These are phyloP conservation scores for Martes martes DNA, from an alignment of 2,113 vertebrate species.

Conservation along the genomic window DNA sequence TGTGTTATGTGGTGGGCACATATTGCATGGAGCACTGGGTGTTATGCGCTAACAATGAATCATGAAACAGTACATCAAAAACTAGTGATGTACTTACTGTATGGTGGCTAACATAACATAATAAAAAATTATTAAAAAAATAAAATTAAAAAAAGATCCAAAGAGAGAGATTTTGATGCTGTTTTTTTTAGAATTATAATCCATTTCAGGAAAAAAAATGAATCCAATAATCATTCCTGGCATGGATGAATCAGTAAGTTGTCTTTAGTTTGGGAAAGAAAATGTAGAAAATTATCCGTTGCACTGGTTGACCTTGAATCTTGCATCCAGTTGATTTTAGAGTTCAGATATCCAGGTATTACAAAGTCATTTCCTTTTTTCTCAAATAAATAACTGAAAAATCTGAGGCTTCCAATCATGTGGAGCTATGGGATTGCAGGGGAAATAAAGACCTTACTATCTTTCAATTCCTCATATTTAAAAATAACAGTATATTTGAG, in stretches of 20 bases:
- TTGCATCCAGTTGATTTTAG: not conserved
- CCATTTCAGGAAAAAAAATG: not conserved
- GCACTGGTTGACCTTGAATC: not conserved
- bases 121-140: too few relatives aligned
- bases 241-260: not conserved
- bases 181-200: not conserved
- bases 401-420: not conserved
- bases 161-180: not conserved
- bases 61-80: too few relatives aligned
- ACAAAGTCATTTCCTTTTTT: not conserved
- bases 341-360: not conserved
- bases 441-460: conserved; percentile 50
- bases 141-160: not conserved
- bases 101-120: too few relatives aligned
- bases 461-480: conserved; percentile 59
- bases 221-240: not conserved
- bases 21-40: too few relatives aligned
- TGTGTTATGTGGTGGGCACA: too few relatives aligned
- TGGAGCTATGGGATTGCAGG: conserved; percentile 46
- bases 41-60: too few relatives aligned
- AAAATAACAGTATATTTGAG: conserved; percentile 64
- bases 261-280: not conserved
- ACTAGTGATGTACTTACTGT: too few relatives aligned
- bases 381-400: not conserved
- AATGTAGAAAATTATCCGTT: not conserved